Evolutionary conservation across 2,113 vertebrate genomes (phyloP).

Genomic region (Ariopsis seemanni): DNA sequence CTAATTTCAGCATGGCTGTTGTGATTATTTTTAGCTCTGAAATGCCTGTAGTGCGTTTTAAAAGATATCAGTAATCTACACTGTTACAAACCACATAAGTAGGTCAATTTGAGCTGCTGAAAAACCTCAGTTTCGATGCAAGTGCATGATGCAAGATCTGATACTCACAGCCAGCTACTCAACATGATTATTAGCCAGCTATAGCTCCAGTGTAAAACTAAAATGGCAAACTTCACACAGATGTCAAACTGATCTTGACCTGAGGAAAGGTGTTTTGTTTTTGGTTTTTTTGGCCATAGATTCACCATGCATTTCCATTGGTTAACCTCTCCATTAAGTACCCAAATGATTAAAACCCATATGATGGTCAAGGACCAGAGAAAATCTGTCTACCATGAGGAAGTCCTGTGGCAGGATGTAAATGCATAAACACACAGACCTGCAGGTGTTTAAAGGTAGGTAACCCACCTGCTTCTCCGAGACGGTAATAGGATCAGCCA

Average conservation of each 20-base stretch:
- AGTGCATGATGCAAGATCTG: background rate
- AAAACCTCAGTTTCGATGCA: background rate
- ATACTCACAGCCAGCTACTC: background rate
- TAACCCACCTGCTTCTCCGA: conserved; percentile 88
- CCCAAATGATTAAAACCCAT: conserved; percentile 15
- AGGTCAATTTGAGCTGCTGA: background rate
- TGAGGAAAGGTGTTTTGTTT: background rate
- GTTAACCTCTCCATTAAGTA: background rate
- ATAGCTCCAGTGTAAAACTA: background rate
- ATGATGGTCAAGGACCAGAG: background rate
- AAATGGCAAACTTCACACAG: background rate
- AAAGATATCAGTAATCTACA: background rate
- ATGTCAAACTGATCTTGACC: background rate
- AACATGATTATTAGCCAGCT: background rate
- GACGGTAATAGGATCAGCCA: conserved; percentile 85
- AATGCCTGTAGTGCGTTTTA: background rate
- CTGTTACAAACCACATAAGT: too few relatives aligned
- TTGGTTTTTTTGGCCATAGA: background rate
- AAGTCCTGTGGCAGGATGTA: background rate
- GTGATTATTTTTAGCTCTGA: background rate
- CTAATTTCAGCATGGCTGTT: background rate
- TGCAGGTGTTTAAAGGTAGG: background rate
- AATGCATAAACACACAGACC: background rate
- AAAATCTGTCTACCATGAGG: background rate
- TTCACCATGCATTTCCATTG: conserved; percentile 31